phyloP scores from a whole-genome alignment of 1,140 invertebrate species.

The Pteromalus puparum region DNA sequence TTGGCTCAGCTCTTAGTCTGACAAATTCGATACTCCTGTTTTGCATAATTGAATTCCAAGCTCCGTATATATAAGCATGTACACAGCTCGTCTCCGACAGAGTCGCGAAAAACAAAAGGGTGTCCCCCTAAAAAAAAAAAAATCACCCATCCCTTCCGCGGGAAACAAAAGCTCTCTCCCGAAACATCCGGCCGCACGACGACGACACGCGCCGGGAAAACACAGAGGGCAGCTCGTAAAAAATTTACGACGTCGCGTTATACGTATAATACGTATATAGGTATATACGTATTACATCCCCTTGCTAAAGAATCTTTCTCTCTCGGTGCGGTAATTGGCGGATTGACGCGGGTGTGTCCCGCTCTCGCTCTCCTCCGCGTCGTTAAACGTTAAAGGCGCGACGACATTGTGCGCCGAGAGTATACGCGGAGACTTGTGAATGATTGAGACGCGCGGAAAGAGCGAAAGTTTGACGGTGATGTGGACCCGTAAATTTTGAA shows the following conservation, averaged over 20 bases:
- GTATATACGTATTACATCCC: neutral
- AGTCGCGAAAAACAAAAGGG: neutral
- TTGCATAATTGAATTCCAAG: neutral
- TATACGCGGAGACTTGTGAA: conserved; percentile 7
- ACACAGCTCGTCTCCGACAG: too few species aligned
- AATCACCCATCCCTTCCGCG: neutral
- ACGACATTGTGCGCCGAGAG: conserved; percentile 27
- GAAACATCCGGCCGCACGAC: neutral
- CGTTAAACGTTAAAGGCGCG: conserved; percentile 44
- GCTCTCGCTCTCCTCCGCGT: neutral
- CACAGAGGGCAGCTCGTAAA: neutral
- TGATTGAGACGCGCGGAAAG: conserved; percentile 25
- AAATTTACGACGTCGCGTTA: neutral
- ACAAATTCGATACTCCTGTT: neutral
- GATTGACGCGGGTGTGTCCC: conserved; percentile 6
- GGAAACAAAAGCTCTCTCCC: neutral
- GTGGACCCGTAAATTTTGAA: conserved; percentile 43
- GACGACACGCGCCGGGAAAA: neutral
- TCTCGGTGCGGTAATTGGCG: conserved; percentile 33
- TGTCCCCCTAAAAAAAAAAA: neutral
- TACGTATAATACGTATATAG: neutral
- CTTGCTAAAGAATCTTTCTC: neutral
- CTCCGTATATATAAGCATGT: too few species aligned
- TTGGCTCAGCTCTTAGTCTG: neutral
- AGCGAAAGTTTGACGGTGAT: conserved; percentile 5